Evolutionary conservation across 2,113 vertebrate genomes (phyloP).

Genomic region (Macaca fascicularis): T2T-MFA8v1.1 NC_088380.1:135670001-135670500

Average conservation of each 20-base stretch:
- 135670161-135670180: not conserved
- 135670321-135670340: not conserved
- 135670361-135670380: not conserved
- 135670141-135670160: not conserved
- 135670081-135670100: not conserved
- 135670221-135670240: not conserved
- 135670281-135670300: not conserved
- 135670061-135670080: not conserved
- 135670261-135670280: not conserved
- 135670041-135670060: not conserved
- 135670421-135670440: not conserved
- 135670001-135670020: not conserved
- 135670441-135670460: not conserved
- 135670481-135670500: not conserved
- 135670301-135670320: not conserved
- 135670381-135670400: not conserved
- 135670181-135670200: not conserved
- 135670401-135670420: not conserved
- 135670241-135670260: not conserved
- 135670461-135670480: not conserved
- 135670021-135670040: not conserved
- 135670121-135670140: not conserved
- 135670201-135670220: not conserved
- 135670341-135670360: not conserved
- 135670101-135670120: not conserved